Conservation (phyloP, 2,888 invertebrate species). For the Girardia tigrina region DNA sequence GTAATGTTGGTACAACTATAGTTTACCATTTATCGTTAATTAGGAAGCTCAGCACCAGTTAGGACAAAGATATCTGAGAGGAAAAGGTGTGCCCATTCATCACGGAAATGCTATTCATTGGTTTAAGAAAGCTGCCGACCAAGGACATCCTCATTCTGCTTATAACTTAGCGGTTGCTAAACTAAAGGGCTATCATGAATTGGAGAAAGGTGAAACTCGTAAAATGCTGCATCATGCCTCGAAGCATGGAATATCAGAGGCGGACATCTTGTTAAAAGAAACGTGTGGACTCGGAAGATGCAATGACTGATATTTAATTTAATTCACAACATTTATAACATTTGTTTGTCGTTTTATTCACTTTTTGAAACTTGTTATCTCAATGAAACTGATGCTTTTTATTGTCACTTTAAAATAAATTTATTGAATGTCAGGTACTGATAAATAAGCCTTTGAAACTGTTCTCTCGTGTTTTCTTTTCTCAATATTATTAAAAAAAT, state of each 20-base stretch:
- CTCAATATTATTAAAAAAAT: too few relatives aligned
- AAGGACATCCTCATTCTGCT: conserved; percentile 53
- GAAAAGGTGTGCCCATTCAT: conserved; percentile 50
- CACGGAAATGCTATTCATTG: conserved; percentile 51
- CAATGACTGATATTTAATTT: conserved; percentile 30
- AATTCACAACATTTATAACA: too few relatives aligned
- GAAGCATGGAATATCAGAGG: conserved; percentile 49
- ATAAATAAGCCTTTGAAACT: too few relatives aligned
- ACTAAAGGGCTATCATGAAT: conserved; percentile 51
- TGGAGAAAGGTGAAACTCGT: conserved; percentile 50
- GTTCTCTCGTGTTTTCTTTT: too few relatives aligned
- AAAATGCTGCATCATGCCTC: conserved; percentile 50
- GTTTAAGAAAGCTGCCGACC: conserved; percentile 52
- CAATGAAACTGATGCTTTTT: too few relatives aligned
- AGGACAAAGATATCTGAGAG: conserved; percentile 51
- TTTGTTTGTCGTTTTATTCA: too few relatives aligned
- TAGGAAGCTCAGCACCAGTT: conserved; percentile 50
- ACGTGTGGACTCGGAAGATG: conserved; percentile 45
- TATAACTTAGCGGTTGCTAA: conserved; percentile 54
- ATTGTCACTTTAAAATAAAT: too few relatives aligned
- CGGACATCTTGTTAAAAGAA: conserved; percentile 47
- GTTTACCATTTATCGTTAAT: too few relatives aligned
- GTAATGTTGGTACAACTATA: background rate
- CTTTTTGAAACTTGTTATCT: too few relatives aligned
- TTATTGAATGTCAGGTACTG: too few relatives aligned